phyloP scores from a whole-genome alignment of 2,888 invertebrate genomes.

The Phasia obesa region DNA sequence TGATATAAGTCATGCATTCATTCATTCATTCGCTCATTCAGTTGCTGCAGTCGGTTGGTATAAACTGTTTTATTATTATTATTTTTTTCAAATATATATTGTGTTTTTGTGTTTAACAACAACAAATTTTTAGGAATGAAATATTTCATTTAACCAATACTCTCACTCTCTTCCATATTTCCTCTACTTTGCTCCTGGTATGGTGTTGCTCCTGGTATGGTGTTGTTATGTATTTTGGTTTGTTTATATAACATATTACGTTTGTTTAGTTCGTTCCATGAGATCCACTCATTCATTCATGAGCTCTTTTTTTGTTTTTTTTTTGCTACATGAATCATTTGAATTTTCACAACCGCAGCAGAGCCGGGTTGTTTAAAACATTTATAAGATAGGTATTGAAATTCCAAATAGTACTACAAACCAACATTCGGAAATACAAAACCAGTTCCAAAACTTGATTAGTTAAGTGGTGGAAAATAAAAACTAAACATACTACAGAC shows the following conservation, averaged over 20 bases:
- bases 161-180: slow-evolving; percentile 27
- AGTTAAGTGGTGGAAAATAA: slow-evolving; percentile 36
- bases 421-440: slow-evolving; percentile 35
- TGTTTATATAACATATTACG: slow-evolving; percentile 44
- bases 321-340: slow-evolving; percentile 58
- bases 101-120: slow-evolving; percentile 49
- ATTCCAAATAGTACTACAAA: slow-evolving; percentile 40
- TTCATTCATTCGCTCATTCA: neutral
- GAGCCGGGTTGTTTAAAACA: slow-evolving; percentile 29
- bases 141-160: slow-evolving; percentile 38
- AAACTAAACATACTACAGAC: slow-evolving; percentile 18
- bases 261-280: slow-evolving; percentile 26
- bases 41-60: neutral
- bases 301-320: slow-evolving; percentile 30
- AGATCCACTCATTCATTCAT: slow-evolving; percentile 59
- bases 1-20: slow-evolving; percentile 10
- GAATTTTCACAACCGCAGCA: slow-evolving; percentile 48
- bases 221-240: slow-evolving; percentile 17
- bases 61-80: neutral
- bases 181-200: slow-evolving; percentile 1
- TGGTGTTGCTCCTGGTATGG: slow-evolving; percentile 18
- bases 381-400: slow-evolving; percentile 34
- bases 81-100: slow-evolving; percentile 39
- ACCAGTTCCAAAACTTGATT: slow-evolving; percentile 47
- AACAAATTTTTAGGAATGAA: slow-evolving; percentile 61